Evolutionary conservation across 23 tunicate genomes (phyloP).

Genomic region (Botrylloides violaceus): DNA sequence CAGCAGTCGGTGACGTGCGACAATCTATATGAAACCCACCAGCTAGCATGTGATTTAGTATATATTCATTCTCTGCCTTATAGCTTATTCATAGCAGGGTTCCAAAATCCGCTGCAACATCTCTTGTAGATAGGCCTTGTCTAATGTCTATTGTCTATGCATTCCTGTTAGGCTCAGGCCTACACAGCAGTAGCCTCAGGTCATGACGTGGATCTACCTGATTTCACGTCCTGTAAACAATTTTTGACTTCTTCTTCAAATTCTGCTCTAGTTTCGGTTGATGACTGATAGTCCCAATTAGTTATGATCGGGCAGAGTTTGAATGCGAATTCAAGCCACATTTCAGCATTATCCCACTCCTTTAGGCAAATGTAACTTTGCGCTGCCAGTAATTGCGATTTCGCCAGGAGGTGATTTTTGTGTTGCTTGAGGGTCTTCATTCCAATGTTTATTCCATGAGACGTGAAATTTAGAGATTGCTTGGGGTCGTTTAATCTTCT

Average conservation of each 20-base stretch:
- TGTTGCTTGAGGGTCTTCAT: conserved; percentile 20
- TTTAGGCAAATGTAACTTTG: conserved; percentile 2
- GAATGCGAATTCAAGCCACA: conserved; percentile 13
- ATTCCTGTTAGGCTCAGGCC: too few relatives aligned
- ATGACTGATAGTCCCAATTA: conserved; percentile 19
- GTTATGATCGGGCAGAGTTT: conserved; percentile 13
- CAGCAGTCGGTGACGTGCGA: too few relatives aligned
- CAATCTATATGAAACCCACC: too few relatives aligned
- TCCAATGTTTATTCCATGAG: conserved; percentile 16
- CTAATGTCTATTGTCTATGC: too few relatives aligned
- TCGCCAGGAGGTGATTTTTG: conserved; percentile 12
- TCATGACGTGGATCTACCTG: too few relatives aligned
- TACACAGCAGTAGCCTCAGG: too few relatives aligned
- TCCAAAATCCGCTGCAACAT: too few relatives aligned
- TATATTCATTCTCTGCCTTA: too few relatives aligned
- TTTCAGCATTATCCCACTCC: conserved; percentile 1
- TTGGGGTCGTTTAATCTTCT: conserved; percentile 1
- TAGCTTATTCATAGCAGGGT: too few relatives aligned
- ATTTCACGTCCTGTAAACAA: not conserved
- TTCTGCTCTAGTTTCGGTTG: not conserved
- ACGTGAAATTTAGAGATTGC: not conserved
- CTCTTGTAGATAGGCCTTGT: too few relatives aligned
- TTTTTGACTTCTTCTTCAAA: conserved; percentile 6
- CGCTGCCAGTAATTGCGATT: conserved; percentile 16
- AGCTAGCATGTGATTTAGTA: too few relatives aligned